These are phyloP conservation scores for Suillia variegata DNA, from an alignment of 2,888 invertebrate genomes.

Conservation along the genomic window DNA sequence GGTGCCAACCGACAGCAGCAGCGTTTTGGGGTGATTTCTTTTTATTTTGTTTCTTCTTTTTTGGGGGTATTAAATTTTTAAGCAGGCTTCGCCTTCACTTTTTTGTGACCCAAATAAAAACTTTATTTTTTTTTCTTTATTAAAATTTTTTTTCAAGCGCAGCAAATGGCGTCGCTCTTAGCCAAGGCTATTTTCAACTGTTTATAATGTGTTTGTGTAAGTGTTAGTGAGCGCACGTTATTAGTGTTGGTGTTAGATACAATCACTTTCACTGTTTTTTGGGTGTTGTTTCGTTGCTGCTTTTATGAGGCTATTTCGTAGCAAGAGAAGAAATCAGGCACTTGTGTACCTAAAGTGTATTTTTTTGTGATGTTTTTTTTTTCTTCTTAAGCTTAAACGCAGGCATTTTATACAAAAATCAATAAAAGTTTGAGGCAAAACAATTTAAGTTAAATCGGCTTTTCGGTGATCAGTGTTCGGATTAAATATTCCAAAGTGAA, in stretches of 20 bases:
- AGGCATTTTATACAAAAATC: not conserved
- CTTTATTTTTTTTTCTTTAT: not conserved
- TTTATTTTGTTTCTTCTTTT: no score
- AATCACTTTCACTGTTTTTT: conserved; percentile 16
- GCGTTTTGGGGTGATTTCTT: no score
- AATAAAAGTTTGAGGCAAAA: not conserved
- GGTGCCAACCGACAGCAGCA: no score
- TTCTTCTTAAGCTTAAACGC: not conserved
- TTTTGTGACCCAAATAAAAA: conserved; percentile 3
- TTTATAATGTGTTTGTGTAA: not conserved
- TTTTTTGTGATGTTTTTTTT: no score
- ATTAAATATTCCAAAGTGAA: no score
- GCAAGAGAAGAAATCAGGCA: not conserved
- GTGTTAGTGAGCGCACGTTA: conserved; percentile 7
- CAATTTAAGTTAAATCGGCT: not conserved
- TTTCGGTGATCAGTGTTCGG: no score
- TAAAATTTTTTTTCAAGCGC: not conserved
- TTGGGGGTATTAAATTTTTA: not conserved
- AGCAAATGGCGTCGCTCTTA: not conserved
- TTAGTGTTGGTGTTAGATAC: conserved; percentile 15
- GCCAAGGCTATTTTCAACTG: not conserved
- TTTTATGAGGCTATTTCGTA: not conserved
- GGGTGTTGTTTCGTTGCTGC: not conserved
- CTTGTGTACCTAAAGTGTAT: no score
- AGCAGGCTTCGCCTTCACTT: not conserved